These are phyloP conservation scores for Disparrhopalites patrizii DNA, from an alignment of 2,888 invertebrate species.

Conservation along the genomic window DNA sequence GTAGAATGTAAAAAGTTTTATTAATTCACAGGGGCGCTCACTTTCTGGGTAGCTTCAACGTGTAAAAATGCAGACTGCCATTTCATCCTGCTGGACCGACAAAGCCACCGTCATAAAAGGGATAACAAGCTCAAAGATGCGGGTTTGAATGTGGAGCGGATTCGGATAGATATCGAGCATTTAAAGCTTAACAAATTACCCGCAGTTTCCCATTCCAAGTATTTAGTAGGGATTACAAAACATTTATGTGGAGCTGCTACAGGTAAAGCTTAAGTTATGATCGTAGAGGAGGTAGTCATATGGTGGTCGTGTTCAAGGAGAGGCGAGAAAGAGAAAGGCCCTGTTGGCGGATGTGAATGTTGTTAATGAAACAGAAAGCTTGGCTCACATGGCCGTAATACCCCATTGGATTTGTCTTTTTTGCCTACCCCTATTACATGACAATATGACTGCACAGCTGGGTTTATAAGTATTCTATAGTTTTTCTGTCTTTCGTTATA, in stretches of 20 bases:
- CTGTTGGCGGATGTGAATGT: too few relatives aligned
- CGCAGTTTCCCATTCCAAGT: slow-evolving; percentile 53
- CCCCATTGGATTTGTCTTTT: too few relatives aligned
- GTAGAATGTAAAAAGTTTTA: neutral
- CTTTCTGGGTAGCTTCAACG: slow-evolving; percentile 69
- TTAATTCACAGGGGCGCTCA: slow-evolving; percentile 62
- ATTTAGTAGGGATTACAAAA: slow-evolving; percentile 70
- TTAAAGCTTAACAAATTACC: slow-evolving; percentile 61
- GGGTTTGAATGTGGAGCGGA: slow-evolving; percentile 57
- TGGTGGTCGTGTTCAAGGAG: too few relatives aligned
- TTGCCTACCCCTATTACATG: too few relatives aligned
- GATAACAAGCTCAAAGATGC: slow-evolving; percentile 60
- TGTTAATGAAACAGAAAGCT: too few relatives aligned
- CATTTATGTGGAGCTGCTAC: slow-evolving; percentile 87
- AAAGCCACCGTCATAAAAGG: slow-evolving; percentile 75
- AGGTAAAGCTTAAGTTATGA: slow-evolving; percentile 54
- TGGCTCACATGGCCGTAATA: too few relatives aligned
- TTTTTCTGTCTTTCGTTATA: slow-evolving; percentile 11
- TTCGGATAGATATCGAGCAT: slow-evolving; percentile 78
- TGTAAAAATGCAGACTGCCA: slow-evolving; percentile 57
- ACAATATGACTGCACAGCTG: too few relatives aligned
- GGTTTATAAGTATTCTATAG: too few relatives aligned
- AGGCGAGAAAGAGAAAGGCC: too few relatives aligned
- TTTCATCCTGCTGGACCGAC: slow-evolving; percentile 72
- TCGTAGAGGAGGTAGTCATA: too few relatives aligned